These are phyloP conservation scores for Hermatobates lingyangjiaoensis DNA, from an alignment of 1,140 invertebrate genomes.

Conservation along the genomic window DNA sequence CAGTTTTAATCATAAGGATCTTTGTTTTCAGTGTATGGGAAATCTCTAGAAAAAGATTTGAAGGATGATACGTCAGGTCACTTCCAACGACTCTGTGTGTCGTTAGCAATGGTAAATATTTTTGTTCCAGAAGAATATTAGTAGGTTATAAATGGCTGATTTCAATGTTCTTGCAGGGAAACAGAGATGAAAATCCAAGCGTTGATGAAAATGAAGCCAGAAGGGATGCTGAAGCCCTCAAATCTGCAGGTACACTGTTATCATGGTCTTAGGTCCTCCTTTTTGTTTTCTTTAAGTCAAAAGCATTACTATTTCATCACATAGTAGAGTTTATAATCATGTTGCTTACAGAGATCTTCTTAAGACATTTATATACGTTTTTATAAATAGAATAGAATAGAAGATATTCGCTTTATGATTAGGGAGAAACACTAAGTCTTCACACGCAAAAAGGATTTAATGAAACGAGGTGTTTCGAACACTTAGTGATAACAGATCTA, in stretches of 20 bases:
- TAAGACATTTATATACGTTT: too few species aligned
- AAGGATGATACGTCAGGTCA: slow-evolving; percentile 73
- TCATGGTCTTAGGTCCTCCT: too few species aligned
- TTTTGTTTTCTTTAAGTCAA: too few species aligned
- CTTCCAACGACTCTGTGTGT: slow-evolving; percentile 65
- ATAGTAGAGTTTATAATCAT: too few species aligned
- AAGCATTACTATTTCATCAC: too few species aligned
- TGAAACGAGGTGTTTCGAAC: too few species aligned
- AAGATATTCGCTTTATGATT: too few species aligned
- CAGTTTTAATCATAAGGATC: neutral
- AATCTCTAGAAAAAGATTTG: slow-evolving; percentile 58
- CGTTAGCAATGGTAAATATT: slow-evolving; percentile 35
- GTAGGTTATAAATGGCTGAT: neutral
- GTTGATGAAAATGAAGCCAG: slow-evolving; percentile 43
- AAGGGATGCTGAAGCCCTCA: slow-evolving; percentile 48
- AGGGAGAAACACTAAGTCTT: too few species aligned
- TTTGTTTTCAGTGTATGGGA: slow-evolving; percentile 44
- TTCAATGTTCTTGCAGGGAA: slow-evolving; percentile 26
- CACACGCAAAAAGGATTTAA: too few species aligned
- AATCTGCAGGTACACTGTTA: slow-evolving; percentile 46
- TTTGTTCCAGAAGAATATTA: neutral
- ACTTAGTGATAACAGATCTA: too few species aligned
- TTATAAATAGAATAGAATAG: too few species aligned
- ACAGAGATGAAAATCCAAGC: slow-evolving; percentile 28
- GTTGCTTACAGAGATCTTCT: too few species aligned